Conservation (phyloP, 2,888 invertebrate species). For the Arctia plantaginis region DNA sequence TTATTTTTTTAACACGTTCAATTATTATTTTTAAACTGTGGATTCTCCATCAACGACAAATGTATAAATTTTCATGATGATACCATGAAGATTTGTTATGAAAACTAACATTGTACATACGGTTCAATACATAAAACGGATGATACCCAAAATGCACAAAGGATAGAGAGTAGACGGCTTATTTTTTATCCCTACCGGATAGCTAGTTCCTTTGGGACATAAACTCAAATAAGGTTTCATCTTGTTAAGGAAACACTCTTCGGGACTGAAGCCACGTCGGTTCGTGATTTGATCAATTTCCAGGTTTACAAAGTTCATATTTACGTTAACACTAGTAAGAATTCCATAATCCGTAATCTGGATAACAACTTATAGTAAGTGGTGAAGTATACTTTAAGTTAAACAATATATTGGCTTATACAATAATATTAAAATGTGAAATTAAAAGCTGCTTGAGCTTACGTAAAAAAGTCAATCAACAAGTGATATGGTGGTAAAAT, state of each 20-base stretch:
- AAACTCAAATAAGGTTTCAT: constrained; percentile 39
- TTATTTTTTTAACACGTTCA: background rate
- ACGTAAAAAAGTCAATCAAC: background rate
- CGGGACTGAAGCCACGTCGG: constrained; percentile 11
- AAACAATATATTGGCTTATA: background rate
- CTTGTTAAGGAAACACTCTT: constrained; percentile 26
- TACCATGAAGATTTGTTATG: background rate
- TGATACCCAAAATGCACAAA: constrained; percentile 11
- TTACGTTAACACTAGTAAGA: constrained; percentile 7
- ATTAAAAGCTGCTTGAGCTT: background rate
- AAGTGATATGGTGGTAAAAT: background rate
- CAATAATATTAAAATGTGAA: background rate
- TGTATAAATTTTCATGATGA: background rate
- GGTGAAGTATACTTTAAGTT: background rate
- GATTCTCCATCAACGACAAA: background rate
- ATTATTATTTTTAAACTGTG: background rate
- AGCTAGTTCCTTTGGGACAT: constrained; percentile 30
- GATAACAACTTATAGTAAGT: background rate
- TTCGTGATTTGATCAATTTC: constrained; percentile 25
- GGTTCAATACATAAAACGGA: background rate
- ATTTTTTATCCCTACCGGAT: constrained; percentile 22
- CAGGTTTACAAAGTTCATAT: constrained; percentile 11
- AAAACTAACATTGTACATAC: background rate
- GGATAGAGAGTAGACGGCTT: constrained; percentile 14
- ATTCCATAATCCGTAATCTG: background rate